A percentile compares a stretch with the other conserved stretches of the same genome.
These are phyloP conservation scores for Folsomia manolachei DNA, from an alignment of 2,888 invertebrate species.

Conservation along the genomic window DNA sequence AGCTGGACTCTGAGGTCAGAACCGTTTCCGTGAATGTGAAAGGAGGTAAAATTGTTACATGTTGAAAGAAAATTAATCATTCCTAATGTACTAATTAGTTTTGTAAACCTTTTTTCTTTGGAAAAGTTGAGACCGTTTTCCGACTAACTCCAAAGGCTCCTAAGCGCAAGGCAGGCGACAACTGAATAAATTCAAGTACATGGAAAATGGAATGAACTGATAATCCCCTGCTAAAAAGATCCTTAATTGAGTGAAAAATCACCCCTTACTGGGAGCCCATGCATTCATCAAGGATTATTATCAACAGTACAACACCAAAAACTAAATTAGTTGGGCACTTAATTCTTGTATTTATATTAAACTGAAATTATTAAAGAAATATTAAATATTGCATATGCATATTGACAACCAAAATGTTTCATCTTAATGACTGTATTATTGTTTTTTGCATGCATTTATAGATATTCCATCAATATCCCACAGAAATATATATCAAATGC, in stretches of 20 bases:
- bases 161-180: slow-evolving; percentile 36
- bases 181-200: too few relatives aligned
- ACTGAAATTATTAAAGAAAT: not conserved
- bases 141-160: slow-evolving; percentile 47
- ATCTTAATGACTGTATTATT: too few relatives aligned
- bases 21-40: slow-evolving; percentile 50
- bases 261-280: slow-evolving; percentile 11
- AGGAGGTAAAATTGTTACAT: slow-evolving; percentile 28
- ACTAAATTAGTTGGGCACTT: slow-evolving; percentile 14
- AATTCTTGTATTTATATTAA: slow-evolving; percentile 2
- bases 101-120: too few relatives aligned
- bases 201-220: too few relatives aligned
- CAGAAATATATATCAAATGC: too few relatives aligned
- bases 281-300: not conserved
- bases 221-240: slow-evolving; percentile 3
- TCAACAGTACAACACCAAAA: slow-evolving; percentile 13
- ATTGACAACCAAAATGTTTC: too few relatives aligned
- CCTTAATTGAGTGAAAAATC: slow-evolving; percentile 16
- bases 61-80: too few relatives aligned
- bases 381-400: not conserved
- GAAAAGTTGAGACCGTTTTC: slow-evolving; percentile 50
- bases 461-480: too few relatives aligned
- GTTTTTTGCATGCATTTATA: too few relatives aligned
- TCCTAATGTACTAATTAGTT: not conserved
- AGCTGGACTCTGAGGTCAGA: slow-evolving; percentile 47